Evolutionary conservation across 2,113 vertebrate species (phyloP), one percentile per base, ranked within the genome.

Genomic region (Psilopogon haemacephalus): DNA sequence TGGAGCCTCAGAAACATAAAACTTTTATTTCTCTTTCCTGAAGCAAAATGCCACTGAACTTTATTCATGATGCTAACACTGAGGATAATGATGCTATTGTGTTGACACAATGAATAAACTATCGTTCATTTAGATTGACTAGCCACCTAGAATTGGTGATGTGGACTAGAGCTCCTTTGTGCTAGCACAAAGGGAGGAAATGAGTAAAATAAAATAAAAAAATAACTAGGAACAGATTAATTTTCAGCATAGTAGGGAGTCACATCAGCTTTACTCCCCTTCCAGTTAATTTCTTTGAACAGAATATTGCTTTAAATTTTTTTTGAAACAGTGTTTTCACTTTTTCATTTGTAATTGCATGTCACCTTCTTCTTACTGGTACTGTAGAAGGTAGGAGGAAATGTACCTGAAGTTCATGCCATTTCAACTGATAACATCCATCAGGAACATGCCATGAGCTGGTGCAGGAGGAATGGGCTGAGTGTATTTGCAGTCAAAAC

Each of bases 1-100:
- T 69, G 55, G 26, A 88, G 65, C 32, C 52, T 83, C 88, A 74
- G 85, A 87, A 95, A 32, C 71, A 60, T 63, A 90, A 94, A 79
- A 48, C 52, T 58, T 89, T 86, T 86, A 67, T 60, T 91, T 85
- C 71, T 91, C 40, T 80, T 70, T 21, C 15, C 23, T 73, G 28
- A 37, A 78, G 9, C 60, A 84, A 80, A 87, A 48, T 89, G 58
- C 50, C n/a, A 14, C 73, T 59, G 30, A 52, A 59, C 81, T 87
- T 87, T 60, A 83, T 91, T 88, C 30, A 24, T 71, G 52, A 73
- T 44, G 56, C 23, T 89, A 65, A 85, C 50, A 44, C 28, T 72
- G 63, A 78, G 54, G n/a, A 75, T 63, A 89, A 56, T 16, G 84
- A 77, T 67, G 44, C 37, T 80, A 73, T 71, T 89, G 48, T 77